Evolutionary conservation across 2,888 invertebrate species (phyloP).

Genomic region (Imbricaverruca yamaguchii): DNA sequence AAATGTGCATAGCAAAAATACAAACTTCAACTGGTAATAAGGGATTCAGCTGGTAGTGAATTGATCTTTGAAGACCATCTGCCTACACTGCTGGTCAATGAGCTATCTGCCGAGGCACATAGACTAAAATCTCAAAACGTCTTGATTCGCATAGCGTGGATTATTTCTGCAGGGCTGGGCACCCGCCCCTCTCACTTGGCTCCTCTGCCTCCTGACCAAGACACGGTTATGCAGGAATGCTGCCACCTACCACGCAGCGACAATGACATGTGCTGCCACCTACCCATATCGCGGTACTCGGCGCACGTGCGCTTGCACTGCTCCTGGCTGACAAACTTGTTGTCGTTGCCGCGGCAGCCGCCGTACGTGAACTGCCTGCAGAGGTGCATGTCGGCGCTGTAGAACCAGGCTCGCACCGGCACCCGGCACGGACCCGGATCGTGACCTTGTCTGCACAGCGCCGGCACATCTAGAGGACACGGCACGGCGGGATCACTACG

Average conservation of each 20-base stretch:
- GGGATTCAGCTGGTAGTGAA: no score
- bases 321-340: constrained; percentile 70
- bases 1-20: no score
- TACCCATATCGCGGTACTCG: not conserved
- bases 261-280: not conserved
- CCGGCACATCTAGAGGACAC: constrained; percentile 39
- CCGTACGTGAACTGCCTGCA: constrained; percentile 74
- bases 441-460: constrained; percentile 56
- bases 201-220: no score
- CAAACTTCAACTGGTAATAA: no score
- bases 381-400: constrained; percentile 56
- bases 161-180: no score
- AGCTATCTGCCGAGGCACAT: no score
- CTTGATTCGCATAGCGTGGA: no score
- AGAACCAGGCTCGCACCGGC: constrained; percentile 60
- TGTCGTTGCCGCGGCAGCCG: constrained; percentile 84
- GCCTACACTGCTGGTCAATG: no score
- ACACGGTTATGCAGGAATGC: not conserved
- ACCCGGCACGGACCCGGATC: constrained; percentile 55
- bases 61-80: no score
- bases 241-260: not conserved
- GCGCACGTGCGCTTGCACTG: constrained; percentile 64
- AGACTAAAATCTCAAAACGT: no score
- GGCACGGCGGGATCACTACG: no score
- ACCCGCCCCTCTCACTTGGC: no score